Conservation (phyloP, 2,113 vertebrate species). For the Circaetus gallicus region DNA sequence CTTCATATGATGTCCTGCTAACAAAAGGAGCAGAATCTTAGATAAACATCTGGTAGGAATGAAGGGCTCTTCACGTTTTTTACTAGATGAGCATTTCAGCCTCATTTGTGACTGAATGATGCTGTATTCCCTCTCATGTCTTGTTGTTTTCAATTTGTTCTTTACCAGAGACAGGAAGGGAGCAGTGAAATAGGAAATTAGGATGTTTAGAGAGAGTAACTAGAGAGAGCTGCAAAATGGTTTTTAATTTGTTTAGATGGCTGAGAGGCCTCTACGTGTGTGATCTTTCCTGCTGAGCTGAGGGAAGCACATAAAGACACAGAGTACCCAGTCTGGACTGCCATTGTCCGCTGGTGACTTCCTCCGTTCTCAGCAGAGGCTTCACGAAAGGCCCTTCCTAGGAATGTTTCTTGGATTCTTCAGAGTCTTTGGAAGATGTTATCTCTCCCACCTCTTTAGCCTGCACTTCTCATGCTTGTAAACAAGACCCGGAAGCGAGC, state of each 20-base stretch:
- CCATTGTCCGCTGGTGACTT: neutral
- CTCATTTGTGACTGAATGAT: neutral
- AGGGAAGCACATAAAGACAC: neutral
- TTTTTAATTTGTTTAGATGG: slow-evolving; percentile 38
- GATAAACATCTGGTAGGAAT: slow-evolving; percentile 16
- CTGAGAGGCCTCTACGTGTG: neutral
- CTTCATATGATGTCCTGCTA: neutral
- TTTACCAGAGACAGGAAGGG: slow-evolving; percentile 25
- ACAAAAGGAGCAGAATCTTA: neutral
- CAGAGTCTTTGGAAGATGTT: neutral
- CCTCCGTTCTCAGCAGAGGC: neutral
- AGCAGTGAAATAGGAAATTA: slow-evolving; percentile 34
- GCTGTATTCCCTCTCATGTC: neutral
- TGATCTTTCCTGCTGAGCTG: neutral
- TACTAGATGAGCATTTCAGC: neutral
- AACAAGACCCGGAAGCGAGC: neutral
- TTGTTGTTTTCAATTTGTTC: slow-evolving; percentile 34
- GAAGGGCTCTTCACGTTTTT: neutral
- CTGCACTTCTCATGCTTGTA: neutral
- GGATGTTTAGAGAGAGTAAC: slow-evolving; percentile 40
- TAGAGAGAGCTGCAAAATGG: slow-evolving; percentile 3
- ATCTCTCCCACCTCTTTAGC: neutral
- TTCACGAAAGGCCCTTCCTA: neutral
- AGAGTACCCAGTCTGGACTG: neutral
- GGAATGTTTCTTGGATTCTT: neutral